These are phyloP conservation scores for Micropterix aruncella DNA, from an alignment of 2,888 invertebrate genomes.

Conservation along the genomic window DNA sequence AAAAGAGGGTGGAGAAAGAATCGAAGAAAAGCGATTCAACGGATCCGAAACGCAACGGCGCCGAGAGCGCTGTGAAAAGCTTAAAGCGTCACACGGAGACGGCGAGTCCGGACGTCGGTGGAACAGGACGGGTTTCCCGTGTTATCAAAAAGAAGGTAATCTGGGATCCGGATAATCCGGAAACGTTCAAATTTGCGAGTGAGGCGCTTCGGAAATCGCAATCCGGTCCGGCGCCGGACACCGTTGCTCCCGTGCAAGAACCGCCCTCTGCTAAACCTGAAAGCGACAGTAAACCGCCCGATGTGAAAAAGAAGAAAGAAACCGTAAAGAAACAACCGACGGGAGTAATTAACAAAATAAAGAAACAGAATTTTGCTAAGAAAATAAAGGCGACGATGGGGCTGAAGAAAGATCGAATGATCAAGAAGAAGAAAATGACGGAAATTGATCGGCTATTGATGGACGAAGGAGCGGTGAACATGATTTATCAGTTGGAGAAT, in stretches of 20 bases:
- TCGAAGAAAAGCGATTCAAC: neutral
- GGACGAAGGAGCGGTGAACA: slow-evolving; percentile 79
- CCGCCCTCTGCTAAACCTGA: neutral
- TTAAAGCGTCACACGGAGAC: neutral
- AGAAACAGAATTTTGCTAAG: slow-evolving; percentile 16
- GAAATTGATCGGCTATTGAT: slow-evolving; percentile 67
- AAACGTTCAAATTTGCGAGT: slow-evolving; percentile 26
- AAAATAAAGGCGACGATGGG: slow-evolving; percentile 14
- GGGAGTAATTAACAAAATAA: neutral
- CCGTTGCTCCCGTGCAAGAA: neutral
- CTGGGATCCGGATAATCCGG: slow-evolving; percentile 55
- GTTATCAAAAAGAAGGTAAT: slow-evolving; percentile 60
- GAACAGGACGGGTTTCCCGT: slow-evolving; percentile 25
- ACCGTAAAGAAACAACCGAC: slow-evolving; percentile 29
- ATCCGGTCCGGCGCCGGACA: neutral
- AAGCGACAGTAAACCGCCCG: slow-evolving; percentile 26
- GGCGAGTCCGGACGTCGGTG: neutral
- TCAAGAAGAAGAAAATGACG: slow-evolving; percentile 42
- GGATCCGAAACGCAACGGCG: neutral
- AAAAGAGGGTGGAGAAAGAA: neutral
- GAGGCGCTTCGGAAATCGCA: slow-evolving; percentile 14
- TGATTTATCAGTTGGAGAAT: slow-evolving; percentile 63
- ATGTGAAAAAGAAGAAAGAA: slow-evolving; percentile 21
- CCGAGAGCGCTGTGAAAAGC: neutral
- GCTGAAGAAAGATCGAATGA: slow-evolving; percentile 24